Base-by-base conservation (phyloP, 2,888 invertebrate genomes). In the Pantelozetes paolii region DNA sequence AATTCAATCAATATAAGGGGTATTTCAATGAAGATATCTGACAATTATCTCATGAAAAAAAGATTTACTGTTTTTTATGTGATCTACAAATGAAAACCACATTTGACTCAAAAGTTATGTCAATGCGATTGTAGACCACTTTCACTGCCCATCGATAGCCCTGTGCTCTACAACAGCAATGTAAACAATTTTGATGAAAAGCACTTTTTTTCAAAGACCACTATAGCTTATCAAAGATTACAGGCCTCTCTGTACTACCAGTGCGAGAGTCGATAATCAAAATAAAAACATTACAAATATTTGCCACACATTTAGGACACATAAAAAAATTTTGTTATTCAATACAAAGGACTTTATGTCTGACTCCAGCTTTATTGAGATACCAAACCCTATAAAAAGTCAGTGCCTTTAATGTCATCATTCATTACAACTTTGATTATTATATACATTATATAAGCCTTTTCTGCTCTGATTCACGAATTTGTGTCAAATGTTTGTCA, bases 371-470 rank as follows among this genome's bases (percentile, higher is more conserved):
- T 36, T 8, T 36, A 50, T 15, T 50, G 50, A 1, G 50, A 50
- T 50, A 50, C 50, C 20, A 50, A 50, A n/a, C n/a, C 50, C n/a
- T 20, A 50, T 50, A n/a, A 50, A 50, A 50, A n/a, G 50, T 50
- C 20, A n/a, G n/a, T n/a, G n/a, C n/a, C n/a, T n/a, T 50, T 50
- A 20, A 50, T 50, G 50, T 50, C 45, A 18, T 13, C 50, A 20
- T n/a, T n/a, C 50, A 50, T 50, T 50, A 18, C n/a, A n/a, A 15
- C 50, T 2, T 8, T n/a, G 15, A 50, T 20, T 50, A 20, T 13
- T 40, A 13, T 2, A n/a, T 45, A 3, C 18, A 45, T 45, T n/a
- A 50, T 36, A 11, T 50, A 50, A 50, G 50, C 50, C 50, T 50
- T n/a, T 50, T 50, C 50, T 50, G n/a, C n/a, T 50, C 50, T n/a